Evolutionary conservation across 2,888 invertebrate species (phyloP), one percentile per base, ranked within the genome.

Genomic region (Acanthosoma haemorrhoidale): DNA sequence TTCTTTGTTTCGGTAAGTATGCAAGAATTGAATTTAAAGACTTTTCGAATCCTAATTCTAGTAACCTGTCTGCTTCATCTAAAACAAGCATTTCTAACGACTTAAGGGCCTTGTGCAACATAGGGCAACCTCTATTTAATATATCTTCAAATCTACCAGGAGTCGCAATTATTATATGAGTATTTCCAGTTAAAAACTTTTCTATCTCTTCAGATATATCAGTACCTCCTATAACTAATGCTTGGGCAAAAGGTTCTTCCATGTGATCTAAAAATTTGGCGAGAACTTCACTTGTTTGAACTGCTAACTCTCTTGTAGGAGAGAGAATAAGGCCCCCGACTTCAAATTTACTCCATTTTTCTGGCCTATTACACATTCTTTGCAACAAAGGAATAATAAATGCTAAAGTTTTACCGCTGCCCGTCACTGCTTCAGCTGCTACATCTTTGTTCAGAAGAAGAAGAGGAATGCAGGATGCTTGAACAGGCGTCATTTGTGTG

Each of bases 361-460:
- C 83, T 58, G 86, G 84, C 38, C 83, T 82, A 75, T 83, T 84
- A 75, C 87, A 82, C 61, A 99, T 80, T 76, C 95, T 88, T 82
- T 98, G 94, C 63, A 99, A 77, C 77, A 96, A 80, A 0, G 99
- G 99, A 51, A 99, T 87, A 11, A 98, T 82, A 80, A 98, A 99
- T 0, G 98, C 96, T 39, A 99, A 81, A 0, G 98, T 99, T 82
- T 99, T 99, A 0, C 99, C 99, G 74, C 97, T 97, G 3, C 99
- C 99, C 1, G 99, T 99, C 0, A 98, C 94, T 3, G 99, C 98
- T 81, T 99, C 97, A 0, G 93, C 98, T 0, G 94, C 96, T 13
- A 99, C 96, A 84, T 99, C 99, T 81, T 96, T 97, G 76, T 92
- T 91, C 8, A 87, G 86, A 67, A 97, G 79, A 66, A 99, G 83